Conservation (phyloP, 2,113 vertebrate genomes). For the Eidolon helvum region DNA sequence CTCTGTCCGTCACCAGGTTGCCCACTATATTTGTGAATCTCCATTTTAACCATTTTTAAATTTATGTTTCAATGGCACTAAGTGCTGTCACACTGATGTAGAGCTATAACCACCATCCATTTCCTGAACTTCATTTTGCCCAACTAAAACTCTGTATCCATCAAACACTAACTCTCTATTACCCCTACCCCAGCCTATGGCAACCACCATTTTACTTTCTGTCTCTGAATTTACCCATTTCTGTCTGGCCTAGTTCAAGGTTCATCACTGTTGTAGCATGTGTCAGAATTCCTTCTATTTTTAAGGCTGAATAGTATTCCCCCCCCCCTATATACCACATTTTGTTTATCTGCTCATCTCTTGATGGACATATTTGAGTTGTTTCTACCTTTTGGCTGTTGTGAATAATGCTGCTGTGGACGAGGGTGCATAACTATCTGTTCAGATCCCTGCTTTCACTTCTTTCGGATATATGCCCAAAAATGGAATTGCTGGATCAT, state of each 20-base stretch:
- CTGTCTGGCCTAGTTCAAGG: too few species aligned
- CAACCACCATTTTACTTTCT: not conserved
- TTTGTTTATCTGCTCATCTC: not conserved
- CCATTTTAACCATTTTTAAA: not conserved
- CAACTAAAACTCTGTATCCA: not conserved
- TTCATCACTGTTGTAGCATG: not conserved
- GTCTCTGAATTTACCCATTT: not conserved
- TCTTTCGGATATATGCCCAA: not conserved
- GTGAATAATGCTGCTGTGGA: not conserved
- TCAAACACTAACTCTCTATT: not conserved
- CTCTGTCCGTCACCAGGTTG: too few species aligned
- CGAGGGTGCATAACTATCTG: rapidly evolving
- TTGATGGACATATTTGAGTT: not conserved
- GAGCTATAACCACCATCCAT: not conserved
- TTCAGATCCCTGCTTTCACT: not conserved
- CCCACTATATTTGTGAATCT: too few species aligned
- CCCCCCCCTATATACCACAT: too few species aligned
- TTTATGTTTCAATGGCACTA: not conserved
- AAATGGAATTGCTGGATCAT: not conserved
- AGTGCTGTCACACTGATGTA: not conserved
- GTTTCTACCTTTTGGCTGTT: not conserved
- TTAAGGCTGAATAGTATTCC: not conserved
- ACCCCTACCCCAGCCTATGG: not conserved
- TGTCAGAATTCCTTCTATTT: not conserved
- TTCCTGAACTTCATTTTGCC: not conserved